Base-by-base conservation (phyloP, 2,797 vertebrate genomes). In the Dallia pectoralis region DNA sequence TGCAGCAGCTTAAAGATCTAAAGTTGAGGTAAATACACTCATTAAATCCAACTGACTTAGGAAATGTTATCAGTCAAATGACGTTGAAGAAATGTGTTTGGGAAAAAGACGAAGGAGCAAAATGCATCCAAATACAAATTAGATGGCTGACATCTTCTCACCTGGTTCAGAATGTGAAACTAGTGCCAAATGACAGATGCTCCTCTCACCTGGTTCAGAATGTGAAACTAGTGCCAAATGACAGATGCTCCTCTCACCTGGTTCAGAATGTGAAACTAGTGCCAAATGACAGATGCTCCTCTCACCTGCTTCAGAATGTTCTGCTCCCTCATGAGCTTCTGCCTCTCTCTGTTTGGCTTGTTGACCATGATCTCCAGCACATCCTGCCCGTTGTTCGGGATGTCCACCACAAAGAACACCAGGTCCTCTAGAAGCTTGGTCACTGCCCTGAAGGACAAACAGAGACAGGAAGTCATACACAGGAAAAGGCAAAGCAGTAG, bases 1-100 rank as follows among this genome's bases (percentile, higher is more conserved):
- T 99, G 98, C 70, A 99, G 76, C 81, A 99, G 82, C 94, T 99
- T 99, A 92, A 99, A 99, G 82, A 99, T 99, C 98, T 99, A 44
- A 29, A 61, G 8, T 69, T 3, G 18, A 30, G 2, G 14, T 70
- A 66, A 71, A 79, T 22, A 73, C 61, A 63, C 2, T 40, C 63
- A 69, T 25, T 6, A 5, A 0, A 47, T 4, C 59, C 53, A 69
- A 30, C 7, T 14, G 36, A 47, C 61, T 66, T 29, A 12, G 25
- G 15, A 62, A 11, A 62, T 65, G 33, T 18, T 1, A 65, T 27
- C 49, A 19, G 7, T 62, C 30, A 3, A 25, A 29, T 29, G 59
- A 30, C 30, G 14, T 56, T 56, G n/a, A 56, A 8, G n/a, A 56
- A 56, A 56, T 56, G 8, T 9, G 9, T 56, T 22, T 56, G 51